These are phyloP conservation scores for Acrobeloides nanus DNA, from an alignment of 2,888 invertebrate species.

Conservation along the genomic window DNA sequence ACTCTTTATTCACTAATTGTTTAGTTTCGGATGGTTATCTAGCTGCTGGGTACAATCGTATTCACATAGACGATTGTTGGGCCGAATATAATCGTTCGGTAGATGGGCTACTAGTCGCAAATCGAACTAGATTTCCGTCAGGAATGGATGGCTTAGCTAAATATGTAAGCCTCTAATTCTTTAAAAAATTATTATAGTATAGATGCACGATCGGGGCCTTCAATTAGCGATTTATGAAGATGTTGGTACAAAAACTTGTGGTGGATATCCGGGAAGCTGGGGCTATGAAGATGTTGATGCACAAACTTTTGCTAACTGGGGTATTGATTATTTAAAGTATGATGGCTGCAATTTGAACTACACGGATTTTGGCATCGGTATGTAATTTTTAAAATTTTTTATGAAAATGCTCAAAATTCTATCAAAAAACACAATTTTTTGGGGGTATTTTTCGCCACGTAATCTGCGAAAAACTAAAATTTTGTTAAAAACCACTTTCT, in stretches of 20 bases:
- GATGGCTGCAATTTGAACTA: constrained; percentile 92
- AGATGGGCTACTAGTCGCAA: constrained; percentile 37
- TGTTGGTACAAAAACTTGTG: constrained; percentile 91
- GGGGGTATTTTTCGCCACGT: too few relatives aligned
- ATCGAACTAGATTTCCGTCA: constrained; percentile 44
- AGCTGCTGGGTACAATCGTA: constrained; percentile 36
- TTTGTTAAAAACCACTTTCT: too few relatives aligned
- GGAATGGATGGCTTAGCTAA: constrained; percentile 46
- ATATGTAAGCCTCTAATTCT: constrained; percentile 43
- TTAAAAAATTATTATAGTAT: too few relatives aligned
- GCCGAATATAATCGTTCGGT: constrained; percentile 38
- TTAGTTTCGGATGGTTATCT: constrained; percentile 2
- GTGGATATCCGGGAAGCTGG: constrained; percentile 86
- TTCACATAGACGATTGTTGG: constrained; percentile 56
- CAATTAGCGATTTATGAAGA: constrained; percentile 97
- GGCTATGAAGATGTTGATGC: constrained; percentile 80
- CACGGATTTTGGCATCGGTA: constrained; percentile 55
- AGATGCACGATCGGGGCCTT: constrained; percentile 85
- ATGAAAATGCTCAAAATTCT: too few relatives aligned
- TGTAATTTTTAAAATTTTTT: too few relatives aligned
- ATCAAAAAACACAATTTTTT: constrained; percentile 91
- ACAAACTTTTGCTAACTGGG: constrained; percentile 83
- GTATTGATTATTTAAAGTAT: constrained; percentile 86
- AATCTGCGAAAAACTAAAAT: too few relatives aligned
- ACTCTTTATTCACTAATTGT: too few relatives aligned